These are phyloP conservation scores for Lasioglossum villosulum DNA, from an alignment of 2,888 invertebrate genomes.

Conservation along the genomic window DNA sequence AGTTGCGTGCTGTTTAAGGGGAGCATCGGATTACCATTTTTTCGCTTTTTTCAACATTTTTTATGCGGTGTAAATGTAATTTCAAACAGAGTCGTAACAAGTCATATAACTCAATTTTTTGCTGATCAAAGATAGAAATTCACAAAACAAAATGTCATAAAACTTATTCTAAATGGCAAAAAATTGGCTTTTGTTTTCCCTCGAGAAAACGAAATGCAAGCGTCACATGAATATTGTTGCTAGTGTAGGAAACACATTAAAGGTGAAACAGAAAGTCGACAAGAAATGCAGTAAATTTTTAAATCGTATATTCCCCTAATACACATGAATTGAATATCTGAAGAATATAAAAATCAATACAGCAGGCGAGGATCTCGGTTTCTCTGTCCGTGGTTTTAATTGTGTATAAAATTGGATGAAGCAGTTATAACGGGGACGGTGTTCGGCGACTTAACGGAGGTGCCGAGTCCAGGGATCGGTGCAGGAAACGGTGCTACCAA, in stretches of 20 bases:
- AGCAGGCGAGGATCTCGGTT: neutral
- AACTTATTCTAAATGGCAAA: too few relatives aligned
- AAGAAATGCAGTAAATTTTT: neutral
- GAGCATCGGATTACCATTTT: too few relatives aligned
- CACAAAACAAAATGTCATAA: too few relatives aligned
- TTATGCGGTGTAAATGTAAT: too few relatives aligned
- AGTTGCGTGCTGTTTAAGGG: too few relatives aligned
- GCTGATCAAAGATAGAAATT: too few relatives aligned
- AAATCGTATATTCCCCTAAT: too few relatives aligned
- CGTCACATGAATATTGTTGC: neutral
- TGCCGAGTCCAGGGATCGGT: neutral
- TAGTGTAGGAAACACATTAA: neutral
- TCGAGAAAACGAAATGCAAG: neutral
- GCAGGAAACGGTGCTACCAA: constrained; percentile 1
- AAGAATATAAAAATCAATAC: neutral
- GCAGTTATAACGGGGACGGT: neutral
- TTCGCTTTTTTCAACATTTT: too few relatives aligned
- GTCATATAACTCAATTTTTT: too few relatives aligned
- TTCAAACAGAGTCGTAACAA: too few relatives aligned
- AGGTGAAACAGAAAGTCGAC: neutral
- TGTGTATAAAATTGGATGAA: neutral
- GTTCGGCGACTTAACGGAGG: neutral
- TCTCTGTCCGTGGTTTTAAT: neutral
- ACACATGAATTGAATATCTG: too few relatives aligned
- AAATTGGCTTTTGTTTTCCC: too few relatives aligned